Evolutionary conservation across 2,888 invertebrate genomes (phyloP).

Genomic region (Cephalotes varians): DNA sequence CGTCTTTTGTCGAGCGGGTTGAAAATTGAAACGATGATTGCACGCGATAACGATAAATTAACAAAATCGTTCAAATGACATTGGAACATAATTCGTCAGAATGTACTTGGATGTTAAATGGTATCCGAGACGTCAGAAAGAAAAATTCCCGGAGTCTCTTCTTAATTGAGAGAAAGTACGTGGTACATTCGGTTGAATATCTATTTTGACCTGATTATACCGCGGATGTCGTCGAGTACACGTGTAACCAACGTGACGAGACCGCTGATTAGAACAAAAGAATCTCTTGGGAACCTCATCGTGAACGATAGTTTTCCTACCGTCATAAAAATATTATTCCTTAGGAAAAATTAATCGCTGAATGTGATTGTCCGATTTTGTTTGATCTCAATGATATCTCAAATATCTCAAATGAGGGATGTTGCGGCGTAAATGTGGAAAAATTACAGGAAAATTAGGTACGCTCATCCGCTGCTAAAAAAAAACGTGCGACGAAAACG

Average conservation of each 20-base stretch:
- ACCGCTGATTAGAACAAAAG: background rate
- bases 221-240: slow-evolving; percentile 5
- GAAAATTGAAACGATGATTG: background rate
- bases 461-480: background rate
- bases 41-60: background rate
- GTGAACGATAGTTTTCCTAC: background rate
- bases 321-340: slow-evolving; percentile 9
- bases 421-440: background rate
- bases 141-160: slow-evolving; percentile 18
- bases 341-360: background rate
- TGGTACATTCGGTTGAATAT: slow-evolving; percentile 26
- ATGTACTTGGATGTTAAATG: background rate
- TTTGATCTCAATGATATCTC: no score
- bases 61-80: background rate
- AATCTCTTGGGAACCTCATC: background rate
- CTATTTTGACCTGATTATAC: slow-evolving; percentile 38
- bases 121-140: background rate
- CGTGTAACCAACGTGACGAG: slow-evolving; percentile 12
- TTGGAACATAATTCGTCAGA: background rate
- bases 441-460: background rate
- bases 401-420: background rate
- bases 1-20: background rate
- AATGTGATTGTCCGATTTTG: background rate
- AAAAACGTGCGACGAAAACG: background rate
- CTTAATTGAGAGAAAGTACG: slow-evolving; percentile 15